phyloP scores from a whole-genome alignment of 2,797 vertebrate genomes.

The Megaceryle alcyon region DNA sequence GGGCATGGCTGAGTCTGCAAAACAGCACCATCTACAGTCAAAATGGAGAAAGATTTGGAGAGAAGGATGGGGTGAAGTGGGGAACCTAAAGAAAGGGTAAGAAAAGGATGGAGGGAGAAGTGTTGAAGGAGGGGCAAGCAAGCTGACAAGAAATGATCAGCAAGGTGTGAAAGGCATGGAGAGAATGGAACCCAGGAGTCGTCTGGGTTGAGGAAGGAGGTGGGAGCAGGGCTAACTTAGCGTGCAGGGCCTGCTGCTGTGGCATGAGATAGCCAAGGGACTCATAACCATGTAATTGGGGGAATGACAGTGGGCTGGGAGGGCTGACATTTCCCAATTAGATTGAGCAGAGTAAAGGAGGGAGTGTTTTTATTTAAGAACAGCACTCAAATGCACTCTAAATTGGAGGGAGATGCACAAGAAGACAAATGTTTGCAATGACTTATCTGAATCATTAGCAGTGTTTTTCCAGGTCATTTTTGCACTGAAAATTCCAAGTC shows the following conservation, averaged over 20 bases:
- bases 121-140: background rate
- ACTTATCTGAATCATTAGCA: background rate
- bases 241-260: background rate
- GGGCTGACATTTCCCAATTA: background rate
- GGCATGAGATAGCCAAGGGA: background rate
- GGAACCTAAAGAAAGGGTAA: background rate
- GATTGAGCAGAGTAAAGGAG: background rate
- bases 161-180: background rate
- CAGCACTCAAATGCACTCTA: background rate
- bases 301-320: background rate
- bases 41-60: background rate
- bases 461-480: background rate
- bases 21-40: background rate
- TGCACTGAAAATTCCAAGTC: background rate
- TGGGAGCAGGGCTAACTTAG: background rate
- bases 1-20: background rate
- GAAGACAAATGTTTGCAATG: constrained; percentile 1
- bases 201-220: background rate
- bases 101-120: background rate
- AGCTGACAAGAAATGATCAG: background rate
- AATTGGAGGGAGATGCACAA: background rate
- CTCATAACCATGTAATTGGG: background rate
- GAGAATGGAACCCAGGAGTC: background rate
- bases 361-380: background rate
- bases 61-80: background rate